Conservation (phyloP, 2,888 invertebrate species). For the Phania funesta region DNA sequence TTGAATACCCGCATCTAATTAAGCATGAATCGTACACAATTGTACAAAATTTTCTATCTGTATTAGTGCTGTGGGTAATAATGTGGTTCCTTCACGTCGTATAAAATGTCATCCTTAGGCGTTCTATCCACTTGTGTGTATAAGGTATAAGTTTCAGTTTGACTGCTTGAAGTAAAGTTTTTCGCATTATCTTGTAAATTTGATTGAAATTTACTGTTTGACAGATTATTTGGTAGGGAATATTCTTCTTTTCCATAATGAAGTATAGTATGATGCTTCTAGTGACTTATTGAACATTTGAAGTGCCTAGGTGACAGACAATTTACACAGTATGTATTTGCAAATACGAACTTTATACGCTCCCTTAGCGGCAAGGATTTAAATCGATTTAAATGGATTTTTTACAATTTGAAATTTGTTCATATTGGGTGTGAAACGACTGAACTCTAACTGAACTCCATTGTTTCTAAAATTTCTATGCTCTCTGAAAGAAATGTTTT, state of each 20-base stretch:
- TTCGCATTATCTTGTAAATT: background rate
- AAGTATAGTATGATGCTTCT: conserved; percentile 22
- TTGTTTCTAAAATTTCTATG: conserved; percentile 16
- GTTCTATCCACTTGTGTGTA: background rate
- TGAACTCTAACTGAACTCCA: too few species aligned
- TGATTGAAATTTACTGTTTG: background rate
- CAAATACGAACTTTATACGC: too few species aligned
- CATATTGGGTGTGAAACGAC: too few species aligned
- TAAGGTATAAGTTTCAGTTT: background rate
- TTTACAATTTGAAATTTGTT: too few species aligned
- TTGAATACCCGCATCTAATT: conserved; percentile 3
- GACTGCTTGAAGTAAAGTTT: background rate
- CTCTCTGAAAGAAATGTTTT: background rate
- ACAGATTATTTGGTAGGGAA: background rate
- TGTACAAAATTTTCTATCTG: conserved; percentile 10
- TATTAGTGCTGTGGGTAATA: conserved; percentile 27
- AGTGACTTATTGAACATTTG: background rate
- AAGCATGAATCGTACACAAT: background rate
- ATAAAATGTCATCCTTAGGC: background rate
- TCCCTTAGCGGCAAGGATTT: too few species aligned
- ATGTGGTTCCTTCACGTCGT: background rate
- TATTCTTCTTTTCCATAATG: background rate
- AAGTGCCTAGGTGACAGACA: background rate
- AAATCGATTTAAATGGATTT: too few species aligned
- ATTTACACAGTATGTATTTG: background rate